Evolutionary conservation across 1,140 invertebrate genomes (phyloP), one percentile per base, ranked within the genome.

Genomic region (Rhagoletis pomonella): DNA sequence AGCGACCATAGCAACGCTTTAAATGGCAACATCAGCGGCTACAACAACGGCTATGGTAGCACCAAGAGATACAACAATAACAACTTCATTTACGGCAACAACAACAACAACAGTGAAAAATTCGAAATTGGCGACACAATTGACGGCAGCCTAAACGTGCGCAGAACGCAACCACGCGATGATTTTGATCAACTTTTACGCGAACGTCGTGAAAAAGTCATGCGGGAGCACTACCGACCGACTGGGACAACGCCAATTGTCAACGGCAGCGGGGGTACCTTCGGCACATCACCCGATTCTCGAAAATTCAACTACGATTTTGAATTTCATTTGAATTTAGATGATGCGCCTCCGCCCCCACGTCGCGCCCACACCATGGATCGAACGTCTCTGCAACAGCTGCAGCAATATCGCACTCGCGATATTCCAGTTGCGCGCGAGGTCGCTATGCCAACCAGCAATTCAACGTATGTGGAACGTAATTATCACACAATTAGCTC

Each of bases 401-500:
- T 50, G 44, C 84, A 90, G 29, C 90, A 90, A 5, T 92, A 91
- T 87, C 86, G 87, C 29, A 92, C 91, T 7, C 88, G 90, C 14
- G 91, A 90, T 86, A 92, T 91, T 62, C 86, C 88, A 88, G 64
- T 47, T 62, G 87, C 44, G 29, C 59, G 64, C 47, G 69, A 89
- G 89, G 47, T 55, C 47, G 47, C n/a, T 55, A 55, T 47, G 47
- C 73, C 73, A 55, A 81, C 47, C 0, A n/a, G 9, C 19, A 81
- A 50, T 64, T 88, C 89, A 84, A 88, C 90, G 87, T 86, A 89
- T 89, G 89, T 91, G 89, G 91, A 92, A 91, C 91, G 91, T 89
- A 92, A 92, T 92, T 92, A 92, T 92, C 90, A 92, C 90, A 92
- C 91, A 92, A 92, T 92, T 91, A 91, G 90, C 55, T 86, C 88